phyloP scores from a whole-genome alignment of 1,140 invertebrate species.

The Solenopsis invicta region DNA sequence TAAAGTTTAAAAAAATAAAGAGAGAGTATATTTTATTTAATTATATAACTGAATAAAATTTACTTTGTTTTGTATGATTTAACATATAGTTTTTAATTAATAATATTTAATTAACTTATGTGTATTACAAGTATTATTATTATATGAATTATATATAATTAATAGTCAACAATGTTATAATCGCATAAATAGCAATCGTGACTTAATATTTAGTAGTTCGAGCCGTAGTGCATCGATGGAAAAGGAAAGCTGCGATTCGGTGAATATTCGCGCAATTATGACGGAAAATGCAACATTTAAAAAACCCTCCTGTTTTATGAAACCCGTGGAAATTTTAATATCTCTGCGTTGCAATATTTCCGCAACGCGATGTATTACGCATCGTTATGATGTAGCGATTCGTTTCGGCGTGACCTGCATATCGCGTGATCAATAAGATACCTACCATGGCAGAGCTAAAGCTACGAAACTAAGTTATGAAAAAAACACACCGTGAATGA shows the following conservation, averaged over 20 bases:
- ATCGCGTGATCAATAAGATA: conserved; percentile 38
- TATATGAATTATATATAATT: conserved; percentile 4
- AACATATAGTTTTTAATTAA: not conserved
- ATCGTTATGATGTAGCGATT: conserved; percentile 33
- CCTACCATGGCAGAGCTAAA: not conserved
- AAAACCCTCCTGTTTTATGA: conserved; percentile 2
- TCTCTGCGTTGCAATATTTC: conserved; percentile 20
- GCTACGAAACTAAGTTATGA: not conserved
- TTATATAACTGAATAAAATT: not conserved
- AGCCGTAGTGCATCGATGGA: not conserved
- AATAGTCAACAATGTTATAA: not conserved
- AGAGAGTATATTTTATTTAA: not conserved
- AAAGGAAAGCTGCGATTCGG: not conserved
- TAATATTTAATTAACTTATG: not conserved
- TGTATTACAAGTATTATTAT: not conserved
- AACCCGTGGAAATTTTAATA: conserved; percentile 28
- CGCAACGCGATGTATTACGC: conserved; percentile 16
- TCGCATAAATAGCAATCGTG: not conserved
- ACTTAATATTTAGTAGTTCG: not conserved
- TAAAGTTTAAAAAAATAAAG: not conserved
- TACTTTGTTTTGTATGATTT: not conserved
- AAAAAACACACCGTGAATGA: not conserved
- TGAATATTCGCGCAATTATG: not conserved
- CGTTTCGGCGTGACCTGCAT: conserved; percentile 30
- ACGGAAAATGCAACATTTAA: conserved; percentile 6